Evolutionary conservation across 1,140 invertebrate genomes (phyloP), one percentile per base, ranked within the genome.

Genomic region (Adoxophyes honmai): DNA sequence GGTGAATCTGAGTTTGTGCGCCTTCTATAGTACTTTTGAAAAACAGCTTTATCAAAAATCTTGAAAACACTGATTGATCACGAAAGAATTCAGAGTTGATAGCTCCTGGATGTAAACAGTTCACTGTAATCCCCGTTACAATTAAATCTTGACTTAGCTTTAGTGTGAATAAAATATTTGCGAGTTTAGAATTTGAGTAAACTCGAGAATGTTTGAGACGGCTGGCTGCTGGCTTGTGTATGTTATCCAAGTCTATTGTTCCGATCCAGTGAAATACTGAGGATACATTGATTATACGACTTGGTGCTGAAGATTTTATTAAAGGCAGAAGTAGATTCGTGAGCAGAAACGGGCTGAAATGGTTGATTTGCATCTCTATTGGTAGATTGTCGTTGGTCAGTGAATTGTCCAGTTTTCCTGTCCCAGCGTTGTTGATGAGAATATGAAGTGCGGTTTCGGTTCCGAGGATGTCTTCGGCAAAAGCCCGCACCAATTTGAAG

Each of bases 341-440:
- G 1, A 97, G 82, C 3, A 96, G 87, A 73, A 96, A 97, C 52
- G 95, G 95, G 0, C 95, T 94, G 74, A 95, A 95, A 76, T 97
- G 93, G 86, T 98, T 98, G 0, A 95, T 95, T 13, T 94, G 95
- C 92, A 96, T 96, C 1, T 94, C 95, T 68, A 94, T 83, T 73
- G 97, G 95, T 10, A 97, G 77, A 1, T 93, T 94, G 85, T 97
- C 96, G 71, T 93, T 93, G 91, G 72, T 93, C 60, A 85, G 91
- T 73, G 78, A 89, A 77, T 68, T 78, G 13, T 78, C 87, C 59
- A 90, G 64, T 36, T 89, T 90, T 58, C 92, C 89, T 0, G 92
- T 88, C 21, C 93, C 93, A 55, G 93, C 93, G 89, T 96, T 96
- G 73, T 95, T 94, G 11, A 96, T 91, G 18, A 96, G 82, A 52